Base-by-base conservation (phyloP, 1,140 invertebrate genomes). In the Drosophila aff. region DNA sequence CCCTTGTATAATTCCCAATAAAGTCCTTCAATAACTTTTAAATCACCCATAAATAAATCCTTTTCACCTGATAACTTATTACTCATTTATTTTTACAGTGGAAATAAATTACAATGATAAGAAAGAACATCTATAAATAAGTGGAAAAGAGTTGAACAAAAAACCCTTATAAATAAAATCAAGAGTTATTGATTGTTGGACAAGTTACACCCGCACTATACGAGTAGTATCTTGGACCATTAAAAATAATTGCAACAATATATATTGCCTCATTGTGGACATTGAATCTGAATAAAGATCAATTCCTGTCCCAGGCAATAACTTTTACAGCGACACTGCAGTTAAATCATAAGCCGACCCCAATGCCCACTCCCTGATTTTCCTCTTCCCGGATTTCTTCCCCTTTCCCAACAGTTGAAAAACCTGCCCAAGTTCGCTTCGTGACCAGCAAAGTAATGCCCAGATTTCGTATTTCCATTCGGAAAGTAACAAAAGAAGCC, bases 361-460 rank as follows among this genome's bases (percentile, higher is more conserved):
- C 44, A 58, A 58, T 46, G 23, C 53, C 69, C 71, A 81, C 53
- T 55, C 46, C 67, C 76, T 23, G 40, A 55, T 23, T 71, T 71
- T 26, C 40, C 57, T 33, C 33, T n/a, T 26, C 58, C 33, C 11
- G 26, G 11, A 16, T 18, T 44, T n/a, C n/a, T 21, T 26, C 64
- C 28, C 38, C 49, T 18, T 15, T 33, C 23, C 21, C 31, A 28
- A 3, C 7, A n/a, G 47, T 28, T 61, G 58, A 63, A 66, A 80
- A 81, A 69, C 79, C 79, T 72, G 71, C 78, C 43, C 58, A 57
- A 67, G 46, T 61, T 60, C 11, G 40, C 31, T 63, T 58, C 84
- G 84, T 87, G 84, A 87, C 84, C 78, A 84, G 84, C 84, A 87
- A 87, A 84, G 85, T 68, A 87, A 87, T 87, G 84, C 78, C 74